Evolutionary conservation across 92 coral and sea anemone genomes (phyloP).

Genomic region (Palythoa heliodiscus): DNA sequence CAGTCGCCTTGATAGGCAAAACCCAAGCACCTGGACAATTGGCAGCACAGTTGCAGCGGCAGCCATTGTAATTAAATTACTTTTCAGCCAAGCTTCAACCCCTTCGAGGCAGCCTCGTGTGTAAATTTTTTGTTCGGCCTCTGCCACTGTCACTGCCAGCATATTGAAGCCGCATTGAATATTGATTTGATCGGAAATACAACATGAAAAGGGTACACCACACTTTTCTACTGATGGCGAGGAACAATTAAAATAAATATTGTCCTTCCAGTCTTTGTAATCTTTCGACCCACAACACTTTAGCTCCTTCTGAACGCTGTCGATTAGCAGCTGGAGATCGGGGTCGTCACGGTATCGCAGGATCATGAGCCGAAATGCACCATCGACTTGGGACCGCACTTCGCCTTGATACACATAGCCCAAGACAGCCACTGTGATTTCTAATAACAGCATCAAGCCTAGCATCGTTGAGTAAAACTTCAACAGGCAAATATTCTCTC

Average conservation of each 20-base stretch:
- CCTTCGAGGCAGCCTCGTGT: constrained; percentile 85
- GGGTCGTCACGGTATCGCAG: constrained; percentile 87
- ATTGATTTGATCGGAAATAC: constrained; percentile 79
- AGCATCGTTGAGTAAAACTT: constrained; percentile 75
- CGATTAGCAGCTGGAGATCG: constrained; percentile 82
- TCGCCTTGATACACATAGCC: constrained; percentile 80
- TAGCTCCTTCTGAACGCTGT: constrained; percentile 76
- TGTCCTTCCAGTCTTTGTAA: constrained; percentile 84
- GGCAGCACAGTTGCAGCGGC: constrained; percentile 74
- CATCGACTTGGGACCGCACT: constrained; percentile 75
- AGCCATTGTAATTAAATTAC: constrained; percentile 76
- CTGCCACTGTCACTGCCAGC: constrained; percentile 49
- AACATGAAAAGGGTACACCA: constrained; percentile 94
- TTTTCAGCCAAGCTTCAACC: constrained; percentile 82
- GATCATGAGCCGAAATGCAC: constrained; percentile 74
- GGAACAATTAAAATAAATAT: constrained; percentile 86
- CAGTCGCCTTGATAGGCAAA: constrained; percentile 72
- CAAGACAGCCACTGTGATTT: constrained; percentile 73
- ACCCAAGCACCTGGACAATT: constrained; percentile 72
- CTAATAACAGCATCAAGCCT: constrained; percentile 77
- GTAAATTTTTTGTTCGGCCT: constrained; percentile 60
- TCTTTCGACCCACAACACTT: constrained; percentile 86
- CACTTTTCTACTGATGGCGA: constrained; percentile 82
- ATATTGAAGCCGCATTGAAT: constrained; percentile 91
- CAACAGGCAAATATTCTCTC: constrained; percentile 88